These are phyloP conservation scores for Pristionchus fissidentatus DNA, from an alignment of 2,888 invertebrate species.

Conservation along the genomic window DNA sequence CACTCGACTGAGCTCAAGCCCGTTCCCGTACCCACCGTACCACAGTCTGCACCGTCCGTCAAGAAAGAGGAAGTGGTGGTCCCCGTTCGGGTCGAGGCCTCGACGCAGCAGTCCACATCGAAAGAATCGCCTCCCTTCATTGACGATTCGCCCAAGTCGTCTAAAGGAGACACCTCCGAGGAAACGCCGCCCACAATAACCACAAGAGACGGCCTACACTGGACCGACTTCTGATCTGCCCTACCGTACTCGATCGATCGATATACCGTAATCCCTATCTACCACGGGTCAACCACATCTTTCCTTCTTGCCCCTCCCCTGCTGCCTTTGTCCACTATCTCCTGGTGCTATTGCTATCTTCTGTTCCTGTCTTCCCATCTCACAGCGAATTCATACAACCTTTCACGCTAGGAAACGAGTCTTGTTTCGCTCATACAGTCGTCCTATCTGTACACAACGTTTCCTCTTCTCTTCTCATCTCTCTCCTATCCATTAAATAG, in stretches of 20 bases:
- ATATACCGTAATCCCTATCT: not conserved
- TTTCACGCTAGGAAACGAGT: slow-evolving; percentile 10
- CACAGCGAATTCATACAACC: not conserved
- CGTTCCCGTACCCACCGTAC: slow-evolving; percentile 12
- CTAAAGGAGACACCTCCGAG: slow-evolving; percentile 41
- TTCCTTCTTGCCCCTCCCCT: not conserved
- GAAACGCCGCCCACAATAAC: slow-evolving; percentile 3
- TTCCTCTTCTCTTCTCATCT: slow-evolving; percentile 24
- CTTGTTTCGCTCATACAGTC: not conserved
- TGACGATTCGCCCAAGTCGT: slow-evolving; percentile 64
- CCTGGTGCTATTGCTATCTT: slow-evolving; percentile 26
- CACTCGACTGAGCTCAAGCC: not conserved
- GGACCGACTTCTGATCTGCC: slow-evolving; percentile 43
- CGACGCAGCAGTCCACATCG: not conserved
- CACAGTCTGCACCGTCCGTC: not conserved
- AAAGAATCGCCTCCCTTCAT: slow-evolving; percentile 65
- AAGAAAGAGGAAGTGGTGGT: not conserved
- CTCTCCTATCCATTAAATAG: not conserved
- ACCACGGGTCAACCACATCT: not conserved
- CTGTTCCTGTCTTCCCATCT: not conserved
- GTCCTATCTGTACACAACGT: slow-evolving; percentile 24
- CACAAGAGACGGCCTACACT: slow-evolving; percentile 38
- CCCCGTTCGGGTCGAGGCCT: not conserved
- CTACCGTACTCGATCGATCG: not conserved
- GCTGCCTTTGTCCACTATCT: not conserved